Base-by-base conservation (phyloP, 2,888 invertebrate genomes). In the Stenodema calcarata region DNA sequence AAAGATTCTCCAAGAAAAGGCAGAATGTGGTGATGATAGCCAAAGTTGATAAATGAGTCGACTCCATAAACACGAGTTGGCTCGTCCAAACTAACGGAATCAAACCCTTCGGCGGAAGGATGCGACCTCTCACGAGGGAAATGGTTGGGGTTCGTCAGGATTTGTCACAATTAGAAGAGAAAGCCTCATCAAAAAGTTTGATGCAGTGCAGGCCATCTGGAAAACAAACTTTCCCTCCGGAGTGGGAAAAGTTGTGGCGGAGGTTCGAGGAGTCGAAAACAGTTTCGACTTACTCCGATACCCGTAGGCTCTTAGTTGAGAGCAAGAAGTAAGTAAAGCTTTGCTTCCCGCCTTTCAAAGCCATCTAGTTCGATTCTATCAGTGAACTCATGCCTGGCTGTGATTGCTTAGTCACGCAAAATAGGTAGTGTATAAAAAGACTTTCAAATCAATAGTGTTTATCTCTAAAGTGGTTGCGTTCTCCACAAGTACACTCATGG, bases 121-220 rank as follows among this genome's bases (percentile, higher is more conserved):
- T 23, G 62, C 7, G 62, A 62, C 62, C 62, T 23, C 9, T 62
- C 62, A 62, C 62, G 12, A 62, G 23, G 18, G 54, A n/a, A 54
- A 18, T n/a, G 62, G 62, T 23, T 23, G 4, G 62, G 62, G 62
- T 12, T 62, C 62, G 62, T 62, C 62, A 62, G 78, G 78, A 78
- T 78, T 78, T 78, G 78, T 78, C 78, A 78, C 78, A 78, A 78
- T 78, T 78, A 78, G 78, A 78, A 78, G 78, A 78, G 78, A 78
- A 78, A 78, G 78, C 78, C 78, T 78, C 78, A 78, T 78, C 78
- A 78, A 78, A 78, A 78, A 78, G 78, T 78, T 78, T 78, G 78
- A 44, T 44, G 78, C 78, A 78, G 78, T 11, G 44, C 78, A 78
- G 44, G 78, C 78, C 78, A 78, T 78, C 78, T 78, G 78, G 75